These are phyloP conservation scores for Eumacrocentrus americanus DNA, from an alignment of 2,888 invertebrate species.

Conservation along the genomic window DNA sequence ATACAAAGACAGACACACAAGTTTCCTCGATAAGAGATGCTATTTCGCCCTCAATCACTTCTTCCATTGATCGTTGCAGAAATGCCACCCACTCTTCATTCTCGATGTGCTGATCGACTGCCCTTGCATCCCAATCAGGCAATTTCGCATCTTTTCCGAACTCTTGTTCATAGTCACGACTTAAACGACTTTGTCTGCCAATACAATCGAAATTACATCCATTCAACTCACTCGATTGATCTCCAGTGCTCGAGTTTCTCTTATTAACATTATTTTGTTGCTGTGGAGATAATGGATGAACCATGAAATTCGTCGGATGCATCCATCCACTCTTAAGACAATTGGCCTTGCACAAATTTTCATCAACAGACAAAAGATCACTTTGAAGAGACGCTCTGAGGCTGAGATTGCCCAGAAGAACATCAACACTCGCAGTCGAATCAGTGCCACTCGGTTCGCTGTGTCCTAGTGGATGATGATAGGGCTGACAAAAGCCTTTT, in stretches of 20 bases:
- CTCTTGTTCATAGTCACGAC: conserved; percentile 46
- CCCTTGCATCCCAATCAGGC: conserved; percentile 50
- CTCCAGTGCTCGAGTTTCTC: neutral
- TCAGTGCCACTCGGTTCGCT: conserved; percentile 51
- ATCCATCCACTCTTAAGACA: conserved; percentile 40
- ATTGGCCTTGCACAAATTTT: conserved; percentile 45
- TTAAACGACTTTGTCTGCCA: conserved; percentile 36
- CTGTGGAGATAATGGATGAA: neutral
- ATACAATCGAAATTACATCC: conserved; percentile 32
- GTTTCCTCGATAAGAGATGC: conserved; percentile 72
- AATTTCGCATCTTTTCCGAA: conserved; percentile 41
- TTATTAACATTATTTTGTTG: neutral
- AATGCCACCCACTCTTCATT: conserved; percentile 89
- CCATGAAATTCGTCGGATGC: conserved; percentile 7
- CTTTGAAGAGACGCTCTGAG: conserved; percentile 49
- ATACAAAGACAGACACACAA: conserved; percentile 67
- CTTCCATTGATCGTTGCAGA: conserved; percentile 79
- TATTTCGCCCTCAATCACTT: conserved; percentile 80
- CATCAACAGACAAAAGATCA: conserved; percentile 48
- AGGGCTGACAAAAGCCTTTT: conserved; percentile 24
- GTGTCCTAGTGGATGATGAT: conserved; percentile 39
- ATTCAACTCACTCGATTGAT: neutral
- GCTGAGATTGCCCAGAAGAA: conserved; percentile 55
- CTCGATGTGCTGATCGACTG: conserved; percentile 69
- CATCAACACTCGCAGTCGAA: conserved; percentile 53